These are phyloP conservation scores for Malurus cyaneus DNA, from an alignment of 2,113 vertebrate genomes.

Conservation along the genomic window DNA sequence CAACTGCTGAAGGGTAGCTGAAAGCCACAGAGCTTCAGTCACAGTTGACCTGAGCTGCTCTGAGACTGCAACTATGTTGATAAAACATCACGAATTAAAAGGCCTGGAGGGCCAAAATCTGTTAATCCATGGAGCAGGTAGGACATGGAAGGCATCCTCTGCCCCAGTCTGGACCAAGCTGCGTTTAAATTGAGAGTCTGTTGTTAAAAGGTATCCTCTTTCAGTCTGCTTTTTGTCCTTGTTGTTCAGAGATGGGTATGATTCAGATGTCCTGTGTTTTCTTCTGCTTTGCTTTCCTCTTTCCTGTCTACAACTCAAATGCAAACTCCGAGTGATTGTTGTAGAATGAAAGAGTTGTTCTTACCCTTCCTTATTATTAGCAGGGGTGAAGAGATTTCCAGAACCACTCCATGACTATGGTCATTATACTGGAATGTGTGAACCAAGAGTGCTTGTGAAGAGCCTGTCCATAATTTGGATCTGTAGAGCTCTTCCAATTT, in stretches of 20 bases:
- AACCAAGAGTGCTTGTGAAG: not conserved
- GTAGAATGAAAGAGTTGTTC: not conserved
- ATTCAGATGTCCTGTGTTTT: not conserved
- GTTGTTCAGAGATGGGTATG: not conserved
- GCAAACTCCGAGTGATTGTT: not conserved
- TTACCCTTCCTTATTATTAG: not conserved
- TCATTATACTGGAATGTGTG: not conserved
- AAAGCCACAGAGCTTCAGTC: not conserved
- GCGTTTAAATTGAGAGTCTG: not conserved
- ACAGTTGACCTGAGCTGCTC: not conserved
- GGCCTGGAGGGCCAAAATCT: not conserved
- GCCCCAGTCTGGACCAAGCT: not conserved
- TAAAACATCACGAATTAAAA: not conserved
- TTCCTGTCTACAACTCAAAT: not conserved
- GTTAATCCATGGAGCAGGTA: not conserved
- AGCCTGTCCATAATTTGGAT: not conserved
- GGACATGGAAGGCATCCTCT: not conserved
- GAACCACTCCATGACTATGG: not conserved
- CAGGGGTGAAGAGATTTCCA: not conserved
- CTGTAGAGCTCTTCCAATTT: not conserved
- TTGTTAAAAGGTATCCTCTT: not conserved
- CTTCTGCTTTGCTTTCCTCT: not conserved
- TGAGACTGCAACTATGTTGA: not conserved
- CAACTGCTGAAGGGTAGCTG: not conserved
- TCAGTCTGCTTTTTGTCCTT: not conserved